These are phyloP conservation scores for Myxocyprinus asiaticus DNA, from an alignment of 2,113 vertebrate genomes.

Conservation along the genomic window DNA sequence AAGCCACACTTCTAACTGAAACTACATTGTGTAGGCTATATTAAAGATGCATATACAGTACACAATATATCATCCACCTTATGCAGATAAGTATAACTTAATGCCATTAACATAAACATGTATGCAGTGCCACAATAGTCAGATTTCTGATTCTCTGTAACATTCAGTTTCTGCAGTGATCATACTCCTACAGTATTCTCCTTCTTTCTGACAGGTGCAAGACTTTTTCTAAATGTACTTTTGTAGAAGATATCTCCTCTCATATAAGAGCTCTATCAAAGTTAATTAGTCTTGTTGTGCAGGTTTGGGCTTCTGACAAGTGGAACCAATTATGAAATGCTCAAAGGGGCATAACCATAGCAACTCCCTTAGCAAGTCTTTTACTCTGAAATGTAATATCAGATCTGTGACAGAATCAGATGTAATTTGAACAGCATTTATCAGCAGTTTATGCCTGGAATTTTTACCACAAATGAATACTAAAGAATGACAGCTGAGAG, in stretches of 20 bases:
- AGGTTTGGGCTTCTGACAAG: constrained; percentile 56
- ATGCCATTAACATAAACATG: too few species aligned
- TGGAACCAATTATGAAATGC: constrained; percentile 62
- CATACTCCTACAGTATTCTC: too few species aligned
- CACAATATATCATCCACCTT: too few species aligned
- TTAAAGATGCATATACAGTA: too few species aligned
- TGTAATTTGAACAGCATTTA: constrained; percentile 35
- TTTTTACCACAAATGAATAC: background rate
- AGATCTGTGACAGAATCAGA: background rate
- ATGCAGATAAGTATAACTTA: too few species aligned
- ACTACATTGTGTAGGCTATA: too few species aligned
- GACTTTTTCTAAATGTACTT: background rate
- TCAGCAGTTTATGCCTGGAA: constrained; percentile 23
- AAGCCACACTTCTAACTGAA: too few species aligned
- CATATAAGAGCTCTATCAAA: constrained; percentile 39
- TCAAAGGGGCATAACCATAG: constrained; percentile 66
- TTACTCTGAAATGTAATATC: background rate
- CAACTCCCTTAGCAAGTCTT: constrained; percentile 54
- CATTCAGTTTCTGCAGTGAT: too few species aligned
- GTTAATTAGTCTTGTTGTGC: constrained; percentile 66
- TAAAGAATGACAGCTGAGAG: too few species aligned
- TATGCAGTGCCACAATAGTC: too few species aligned
- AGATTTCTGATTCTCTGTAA: too few species aligned
- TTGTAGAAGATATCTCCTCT: background rate
- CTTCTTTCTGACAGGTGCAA: background rate